Evolutionary conservation across 1,140 invertebrate species (phyloP).

Genomic region (Vanessa atalanta): DNA sequence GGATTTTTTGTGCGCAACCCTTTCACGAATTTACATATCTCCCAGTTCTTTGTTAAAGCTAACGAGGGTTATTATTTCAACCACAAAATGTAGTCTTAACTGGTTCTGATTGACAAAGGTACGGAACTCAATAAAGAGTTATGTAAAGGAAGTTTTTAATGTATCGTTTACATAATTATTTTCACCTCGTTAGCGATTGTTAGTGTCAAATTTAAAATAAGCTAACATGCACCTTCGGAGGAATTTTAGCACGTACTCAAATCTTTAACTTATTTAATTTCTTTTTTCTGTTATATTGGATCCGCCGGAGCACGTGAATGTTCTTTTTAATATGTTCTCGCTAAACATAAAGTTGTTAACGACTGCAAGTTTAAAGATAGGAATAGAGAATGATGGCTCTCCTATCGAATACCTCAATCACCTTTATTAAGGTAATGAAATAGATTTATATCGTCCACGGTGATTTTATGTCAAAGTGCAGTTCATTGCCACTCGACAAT

Average conservation of each 20-base stretch:
- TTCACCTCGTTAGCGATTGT: conserved; percentile 66
- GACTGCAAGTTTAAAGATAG: conserved; percentile 66
- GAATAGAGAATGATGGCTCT: conserved; percentile 69
- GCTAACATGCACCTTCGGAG: conserved; percentile 41
- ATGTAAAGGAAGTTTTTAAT: conserved; percentile 52
- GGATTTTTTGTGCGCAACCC: conserved; percentile 69
- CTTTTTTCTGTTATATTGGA: conserved; percentile 22
- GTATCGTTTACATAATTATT: conserved; percentile 53
- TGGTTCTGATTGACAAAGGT: conserved; percentile 69
- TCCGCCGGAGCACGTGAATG: conserved; percentile 27
- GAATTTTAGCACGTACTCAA: conserved; percentile 41
- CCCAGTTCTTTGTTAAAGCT: conserved; percentile 68
- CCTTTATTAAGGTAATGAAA: conserved; percentile 80
- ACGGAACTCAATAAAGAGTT: conserved; percentile 57
- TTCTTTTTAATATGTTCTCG: conserved; percentile 46
- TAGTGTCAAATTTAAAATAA: conserved; percentile 53
- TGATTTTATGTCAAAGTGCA: conserved; percentile 80
- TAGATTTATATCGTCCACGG: conserved; percentile 77
- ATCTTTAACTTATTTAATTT: conserved; percentile 6
- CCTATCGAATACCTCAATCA: conserved; percentile 74
- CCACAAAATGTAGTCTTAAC: conserved; percentile 73
- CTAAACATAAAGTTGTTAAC: conserved; percentile 58
- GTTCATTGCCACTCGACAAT: conserved; percentile 79
- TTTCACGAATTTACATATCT: conserved; percentile 78
- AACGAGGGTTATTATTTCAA: conserved; percentile 77